These are phyloP conservation scores for Scaptomyza parva DNA, from an alignment of 2,888 invertebrate species.

Conservation along the genomic window DNA sequence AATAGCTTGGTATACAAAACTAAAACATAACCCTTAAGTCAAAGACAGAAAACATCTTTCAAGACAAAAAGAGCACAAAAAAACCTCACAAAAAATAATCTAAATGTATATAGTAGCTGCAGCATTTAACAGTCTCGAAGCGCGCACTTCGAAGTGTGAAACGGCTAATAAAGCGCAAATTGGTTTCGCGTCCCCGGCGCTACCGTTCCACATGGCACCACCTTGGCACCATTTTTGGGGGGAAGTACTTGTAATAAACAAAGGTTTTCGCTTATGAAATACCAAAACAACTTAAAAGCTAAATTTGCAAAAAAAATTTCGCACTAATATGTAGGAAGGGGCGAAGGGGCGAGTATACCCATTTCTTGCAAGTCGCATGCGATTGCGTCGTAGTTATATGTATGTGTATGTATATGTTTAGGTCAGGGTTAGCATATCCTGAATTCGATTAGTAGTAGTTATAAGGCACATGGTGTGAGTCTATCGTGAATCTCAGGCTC, in stretches of 20 bases:
- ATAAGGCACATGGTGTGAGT: conserved; percentile 78
- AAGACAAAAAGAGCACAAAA: conserved; percentile 17
- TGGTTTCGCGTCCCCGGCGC: conserved; percentile 34
- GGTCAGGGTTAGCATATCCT: conserved; percentile 62
- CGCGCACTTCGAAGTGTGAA: conserved; percentile 67
- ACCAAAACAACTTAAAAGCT: conserved; percentile 71
- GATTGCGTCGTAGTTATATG: conserved; percentile 62
- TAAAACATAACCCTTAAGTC: conserved; percentile 49
- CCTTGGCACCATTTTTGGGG: conserved; percentile 69
- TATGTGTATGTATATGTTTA: conserved; percentile 13
- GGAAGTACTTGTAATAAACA: conserved; percentile 50
- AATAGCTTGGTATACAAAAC: conserved; percentile 44
- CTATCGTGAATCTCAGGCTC: conserved; percentile 70
- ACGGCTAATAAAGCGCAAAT: conserved; percentile 38
- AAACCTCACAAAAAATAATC: conserved; percentile 45
- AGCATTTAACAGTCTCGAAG: conserved; percentile 68
- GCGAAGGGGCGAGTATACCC: conserved; percentile 33
- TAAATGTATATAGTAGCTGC: conserved; percentile 56
- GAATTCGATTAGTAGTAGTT: conserved; percentile 70
- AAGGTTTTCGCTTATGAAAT: conserved; percentile 55
- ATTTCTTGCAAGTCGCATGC: conserved; percentile 65
- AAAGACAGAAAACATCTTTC: conserved; percentile 41
- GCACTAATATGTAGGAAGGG: conserved; percentile 32
- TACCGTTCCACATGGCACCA: conserved; percentile 63
- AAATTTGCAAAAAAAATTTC: conserved; percentile 61